Evolutionary conservation across 2,888 invertebrate species (phyloP).

Genomic region (Caenorhabditis sinica): DNA sequence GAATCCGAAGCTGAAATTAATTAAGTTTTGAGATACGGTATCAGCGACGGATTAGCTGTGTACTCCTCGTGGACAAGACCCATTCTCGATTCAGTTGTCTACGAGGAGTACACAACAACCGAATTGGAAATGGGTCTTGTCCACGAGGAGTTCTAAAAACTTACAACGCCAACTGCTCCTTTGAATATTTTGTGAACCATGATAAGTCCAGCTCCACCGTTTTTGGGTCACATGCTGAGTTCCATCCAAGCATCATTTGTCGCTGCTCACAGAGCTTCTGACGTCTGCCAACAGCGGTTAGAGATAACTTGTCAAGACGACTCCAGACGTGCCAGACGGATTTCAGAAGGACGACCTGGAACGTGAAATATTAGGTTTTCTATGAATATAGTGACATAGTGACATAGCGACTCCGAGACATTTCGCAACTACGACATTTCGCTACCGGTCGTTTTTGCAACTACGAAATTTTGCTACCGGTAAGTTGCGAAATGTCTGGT

Average conservation of each 20-base stretch:
- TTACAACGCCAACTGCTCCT: constrained; percentile 48
- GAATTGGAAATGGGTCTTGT: no score
- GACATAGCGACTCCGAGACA: no score
- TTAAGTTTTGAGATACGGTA: background rate
- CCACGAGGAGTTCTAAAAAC: no score
- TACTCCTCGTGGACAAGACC: no score
- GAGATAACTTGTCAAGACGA: constrained; percentile 55
- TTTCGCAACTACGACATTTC: no score
- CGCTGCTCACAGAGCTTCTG: constrained; percentile 11
- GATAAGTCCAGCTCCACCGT: constrained; percentile 47
- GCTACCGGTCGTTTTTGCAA: no score
- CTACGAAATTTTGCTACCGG: no score
- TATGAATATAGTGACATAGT: no score
- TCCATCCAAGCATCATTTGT: constrained; percentile 39
- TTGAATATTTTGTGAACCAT: constrained; percentile 45
- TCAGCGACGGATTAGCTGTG: no score
- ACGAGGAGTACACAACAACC: no score
- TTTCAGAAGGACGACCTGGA: constrained; percentile 55
- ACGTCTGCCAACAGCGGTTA: constrained; percentile 32
- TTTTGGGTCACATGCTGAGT: constrained; percentile 26
- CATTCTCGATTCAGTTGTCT: no score
- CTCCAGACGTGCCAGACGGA: constrained; percentile 60
- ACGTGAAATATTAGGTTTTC: background rate
- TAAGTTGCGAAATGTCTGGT: no score
- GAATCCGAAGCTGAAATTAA: constrained; percentile 26